phyloP scores from a whole-genome alignment of 2,113 vertebrate genomes.

The Oreochromis aureus region DNA sequence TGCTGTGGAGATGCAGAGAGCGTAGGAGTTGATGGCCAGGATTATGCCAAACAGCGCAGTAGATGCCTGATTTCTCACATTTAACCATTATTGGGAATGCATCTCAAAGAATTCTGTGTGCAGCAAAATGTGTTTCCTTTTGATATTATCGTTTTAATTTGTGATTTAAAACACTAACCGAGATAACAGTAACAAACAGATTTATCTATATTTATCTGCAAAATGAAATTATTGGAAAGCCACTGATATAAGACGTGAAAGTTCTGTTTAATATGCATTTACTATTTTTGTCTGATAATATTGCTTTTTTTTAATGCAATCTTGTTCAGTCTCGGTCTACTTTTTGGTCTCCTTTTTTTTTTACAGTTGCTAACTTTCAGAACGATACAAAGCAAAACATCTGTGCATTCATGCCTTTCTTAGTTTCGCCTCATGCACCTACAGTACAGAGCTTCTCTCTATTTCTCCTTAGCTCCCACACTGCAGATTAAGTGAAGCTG shows the following conservation, averaged over 20 bases:
- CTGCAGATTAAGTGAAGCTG: conserved; percentile 6
- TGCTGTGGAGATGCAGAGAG: conserved; percentile 60
- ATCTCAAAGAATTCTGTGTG: neutral
- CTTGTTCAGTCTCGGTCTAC: neutral
- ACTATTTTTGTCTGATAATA: neutral
- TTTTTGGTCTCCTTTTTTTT: neutral
- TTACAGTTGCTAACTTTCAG: neutral
- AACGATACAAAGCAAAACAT: neutral
- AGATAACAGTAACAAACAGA: neutral
- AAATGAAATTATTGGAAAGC: neutral
- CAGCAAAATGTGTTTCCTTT: neutral
- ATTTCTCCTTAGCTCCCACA: conserved; percentile 7
- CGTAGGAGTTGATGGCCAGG: conserved; percentile 61
- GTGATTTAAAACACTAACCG: neutral
- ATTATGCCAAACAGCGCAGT: conserved; percentile 36
- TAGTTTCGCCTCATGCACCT: neutral
- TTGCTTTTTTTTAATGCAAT: neutral
- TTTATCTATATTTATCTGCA: neutral
- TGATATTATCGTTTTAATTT: neutral
- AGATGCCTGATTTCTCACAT: conserved; percentile 29
- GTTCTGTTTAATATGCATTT: neutral
- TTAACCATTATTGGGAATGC: neutral
- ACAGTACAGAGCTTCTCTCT: neutral
- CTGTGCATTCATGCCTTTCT: neutral
- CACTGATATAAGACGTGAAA: neutral